phyloP scores from a whole-genome alignment of 2,888 invertebrate species.

The Scelioninae gen. 2 region DNA sequence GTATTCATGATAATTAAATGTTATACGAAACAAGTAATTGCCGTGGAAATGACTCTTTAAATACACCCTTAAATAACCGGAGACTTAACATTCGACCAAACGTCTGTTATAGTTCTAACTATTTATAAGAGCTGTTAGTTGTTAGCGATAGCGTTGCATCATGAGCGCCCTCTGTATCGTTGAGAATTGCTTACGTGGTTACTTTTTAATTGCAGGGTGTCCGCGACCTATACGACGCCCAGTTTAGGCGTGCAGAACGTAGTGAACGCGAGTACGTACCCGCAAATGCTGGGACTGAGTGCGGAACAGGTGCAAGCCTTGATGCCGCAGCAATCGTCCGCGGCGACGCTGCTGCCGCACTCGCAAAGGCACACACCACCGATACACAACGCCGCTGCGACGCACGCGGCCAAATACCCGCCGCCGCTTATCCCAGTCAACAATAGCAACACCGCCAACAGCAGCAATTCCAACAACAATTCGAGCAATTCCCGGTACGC shows the following conservation, averaged over 20 bases:
- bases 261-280: slow-evolving; percentile 72
- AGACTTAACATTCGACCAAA: too few species aligned
- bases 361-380: slow-evolving; percentile 74
- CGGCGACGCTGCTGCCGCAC: slow-evolving; percentile 72
- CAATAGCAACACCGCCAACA: slow-evolving; percentile 69
- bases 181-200: background rate
- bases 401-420: slow-evolving; percentile 74
- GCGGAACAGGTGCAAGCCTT: slow-evolving; percentile 74
- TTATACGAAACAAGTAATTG: too few species aligned
- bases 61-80: too few species aligned
- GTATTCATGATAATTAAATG: too few species aligned
- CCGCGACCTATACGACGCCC: slow-evolving; percentile 75
- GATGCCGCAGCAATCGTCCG: slow-evolving; percentile 72
- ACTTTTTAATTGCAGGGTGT: slow-evolving; percentile 74
- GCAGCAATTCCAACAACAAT: slow-evolving; percentile 54
- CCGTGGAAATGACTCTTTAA: too few species aligned
- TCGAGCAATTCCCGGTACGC: slow-evolving; percentile 48
- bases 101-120: background rate
- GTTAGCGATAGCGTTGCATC: too few species aligned
- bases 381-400: slow-evolving; percentile 67
- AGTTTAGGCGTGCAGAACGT: slow-evolving; percentile 72
- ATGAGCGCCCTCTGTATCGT: background rate
- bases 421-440: slow-evolving; percentile 78
- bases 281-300: slow-evolving; percentile 76
- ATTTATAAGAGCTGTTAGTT: too few species aligned